Base-by-base conservation (phyloP, 2,888 invertebrate genomes). In the Nomada fucata region DNA sequence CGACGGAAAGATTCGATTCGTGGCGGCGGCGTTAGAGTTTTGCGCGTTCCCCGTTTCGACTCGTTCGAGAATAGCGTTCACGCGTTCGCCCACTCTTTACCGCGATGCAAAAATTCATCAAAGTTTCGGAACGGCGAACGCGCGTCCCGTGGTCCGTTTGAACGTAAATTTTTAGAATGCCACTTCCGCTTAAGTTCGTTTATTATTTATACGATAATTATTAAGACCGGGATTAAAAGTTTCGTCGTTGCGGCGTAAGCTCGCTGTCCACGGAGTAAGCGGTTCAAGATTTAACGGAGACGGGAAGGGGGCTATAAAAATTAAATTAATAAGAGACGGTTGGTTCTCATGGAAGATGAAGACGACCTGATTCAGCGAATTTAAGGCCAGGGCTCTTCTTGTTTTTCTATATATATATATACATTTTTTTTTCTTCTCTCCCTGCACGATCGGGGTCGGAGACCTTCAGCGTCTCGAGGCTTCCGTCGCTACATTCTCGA, bases 361-460 rank as follows among this genome's bases (percentile, higher is more conserved):
- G 79, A 65, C 64, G 76, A 79, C 78, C 76, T 82, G 85, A 87
- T 86, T 86, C 88, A 87, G 84, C 79, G 76, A 80, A 84, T 87
- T 86, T 78, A 69, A 61, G 67, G 15, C 23, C 64, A 23, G 52
- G 67, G 60, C 71, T 64, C 67, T 69, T 77, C 85, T 67, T 79
- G 73, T 63, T 79, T 84, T 79, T 71, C 73, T 77, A 52, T 70
- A 57, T 57, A 29, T 65, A 13, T 42, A n/a, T 65, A 47, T 26
- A 26, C 2, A 26, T 26, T 2, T 55, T 44, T 72, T 76, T 47
- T 68, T 70, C 67, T 60, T 53, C 55, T 23, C 44, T 44, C 23
- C 53, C 68, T 42, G 23, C 44, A 15, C 44, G 55, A 18, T 13
- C 64, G 9, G 63, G 82, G 82, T 82, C 82, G 61, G 18, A 50